Conservation (phyloP, 2,113 vertebrate species). For the Galbula dea region DNA sequence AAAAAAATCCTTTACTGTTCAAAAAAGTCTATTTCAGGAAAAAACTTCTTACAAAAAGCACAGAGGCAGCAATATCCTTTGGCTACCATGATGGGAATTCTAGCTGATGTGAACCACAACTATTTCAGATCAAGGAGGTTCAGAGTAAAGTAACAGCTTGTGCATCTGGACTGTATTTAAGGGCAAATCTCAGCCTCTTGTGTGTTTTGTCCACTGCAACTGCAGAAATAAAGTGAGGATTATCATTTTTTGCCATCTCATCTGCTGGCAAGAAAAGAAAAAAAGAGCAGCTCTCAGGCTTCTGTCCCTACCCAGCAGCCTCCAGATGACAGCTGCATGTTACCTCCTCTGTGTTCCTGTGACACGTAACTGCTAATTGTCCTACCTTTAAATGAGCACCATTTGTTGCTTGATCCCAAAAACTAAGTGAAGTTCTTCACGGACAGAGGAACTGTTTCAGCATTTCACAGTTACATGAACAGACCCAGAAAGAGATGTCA, state of each 20-base stretch:
- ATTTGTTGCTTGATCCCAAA: neutral
- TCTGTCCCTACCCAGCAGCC: too few relatives aligned
- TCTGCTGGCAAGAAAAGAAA: too few relatives aligned
- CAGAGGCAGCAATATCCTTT: neutral
- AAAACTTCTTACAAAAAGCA: neutral
- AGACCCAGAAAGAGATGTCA: neutral
- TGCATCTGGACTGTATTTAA: neutral
- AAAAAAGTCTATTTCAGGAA: neutral
- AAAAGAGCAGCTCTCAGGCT: too few relatives aligned
- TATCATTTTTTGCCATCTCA: neutral
- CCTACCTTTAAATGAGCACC: neutral
- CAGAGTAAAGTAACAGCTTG: neutral
- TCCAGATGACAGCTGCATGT: too few relatives aligned
- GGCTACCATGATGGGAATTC: neutral
- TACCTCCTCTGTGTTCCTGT: neutral
- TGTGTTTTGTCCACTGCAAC: neutral
- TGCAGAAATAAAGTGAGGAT: neutral
- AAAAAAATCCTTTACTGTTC: neutral
- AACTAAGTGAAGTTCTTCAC: neutral
- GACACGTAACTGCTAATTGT: neutral
- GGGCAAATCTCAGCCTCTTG: neutral
- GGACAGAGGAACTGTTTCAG: neutral
- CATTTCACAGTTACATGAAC: neutral
- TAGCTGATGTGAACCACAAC: neutral
- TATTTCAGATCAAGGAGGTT: constrained; percentile 7